Percentiles rank a stretch among this genome's conserved stretches.
Conservation (phyloP, 2,888 invertebrate species). For the Sinopyrophorus schimmeli region DNA sequence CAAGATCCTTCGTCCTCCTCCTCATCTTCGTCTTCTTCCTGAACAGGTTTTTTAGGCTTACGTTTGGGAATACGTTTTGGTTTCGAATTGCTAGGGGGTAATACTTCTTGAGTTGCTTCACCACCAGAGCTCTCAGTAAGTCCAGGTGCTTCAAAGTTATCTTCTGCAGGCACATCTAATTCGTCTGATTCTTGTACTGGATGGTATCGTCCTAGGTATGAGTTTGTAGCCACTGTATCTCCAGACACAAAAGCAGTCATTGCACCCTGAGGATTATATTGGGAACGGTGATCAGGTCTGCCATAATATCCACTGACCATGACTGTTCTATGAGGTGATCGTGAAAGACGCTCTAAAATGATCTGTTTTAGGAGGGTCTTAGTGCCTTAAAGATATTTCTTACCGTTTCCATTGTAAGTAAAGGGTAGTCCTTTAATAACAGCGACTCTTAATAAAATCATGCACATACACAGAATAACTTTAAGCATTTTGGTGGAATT, state of each 20-base stretch:
- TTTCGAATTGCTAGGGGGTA: conserved; percentile 27
- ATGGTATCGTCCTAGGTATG: conserved; percentile 40
- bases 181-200: conserved; percentile 21
- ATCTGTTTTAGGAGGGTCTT: too few species aligned
- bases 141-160: too few species aligned
- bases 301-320: conserved; percentile 51
- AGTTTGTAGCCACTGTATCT: conserved; percentile 52
- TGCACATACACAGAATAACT: conserved; percentile 29
- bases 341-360: too few species aligned
- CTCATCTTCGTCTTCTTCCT: conserved; percentile 56
- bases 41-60: conserved; percentile 33
- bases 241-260: conserved; percentile 53
- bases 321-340: conserved; percentile 46
- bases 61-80: conserved; percentile 34
- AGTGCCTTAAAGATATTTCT: not conserved
- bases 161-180: conserved; percentile 28
- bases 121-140: conserved; percentile 28
- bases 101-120: conserved; percentile 38
- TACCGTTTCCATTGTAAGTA: conserved; percentile 12
- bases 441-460: conserved; percentile 25
- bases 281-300: conserved; percentile 39
- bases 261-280: conserved; percentile 45
- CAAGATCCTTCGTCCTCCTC: conserved; percentile 54
- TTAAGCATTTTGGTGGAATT: conserved; percentile 25
- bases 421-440: conserved; percentile 19